A percentile compares a stretch with the other conserved stretches of the same genome.
Conservation (phyloP, 1,140 invertebrate species). For the Pomphorhynchus laevis region DNA sequence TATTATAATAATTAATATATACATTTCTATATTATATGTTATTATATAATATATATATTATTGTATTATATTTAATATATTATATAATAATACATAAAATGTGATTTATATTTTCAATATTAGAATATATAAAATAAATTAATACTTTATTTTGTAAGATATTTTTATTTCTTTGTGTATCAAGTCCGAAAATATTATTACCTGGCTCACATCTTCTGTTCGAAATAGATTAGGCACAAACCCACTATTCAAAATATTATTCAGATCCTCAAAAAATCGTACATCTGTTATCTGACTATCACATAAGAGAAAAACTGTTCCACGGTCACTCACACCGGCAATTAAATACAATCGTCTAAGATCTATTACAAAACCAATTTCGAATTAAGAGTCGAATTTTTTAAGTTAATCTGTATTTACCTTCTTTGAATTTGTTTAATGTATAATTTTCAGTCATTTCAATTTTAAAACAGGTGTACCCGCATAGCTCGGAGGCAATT, state of each 20-base stretch:
- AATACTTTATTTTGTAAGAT: too few relatives aligned
- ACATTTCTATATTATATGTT: too few relatives aligned
- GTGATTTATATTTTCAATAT: too few relatives aligned
- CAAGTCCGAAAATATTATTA: too few relatives aligned
- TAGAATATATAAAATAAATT: too few relatives aligned
- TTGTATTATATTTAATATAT: too few relatives aligned
- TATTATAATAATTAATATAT: too few relatives aligned
- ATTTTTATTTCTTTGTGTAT: too few relatives aligned
- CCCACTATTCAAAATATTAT: constrained; percentile 19
- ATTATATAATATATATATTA: too few relatives aligned
- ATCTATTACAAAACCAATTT: constrained; percentile 21
- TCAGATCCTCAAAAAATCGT: constrained; percentile 20
- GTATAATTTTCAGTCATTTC: constrained; percentile 37
- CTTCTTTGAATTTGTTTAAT: constrained; percentile 35
- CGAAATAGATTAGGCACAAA: constrained; percentile 22
- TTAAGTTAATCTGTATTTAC: constrained; percentile 10
- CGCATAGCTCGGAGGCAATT: constrained; percentile 26
- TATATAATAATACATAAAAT: too few relatives aligned
- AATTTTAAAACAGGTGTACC: constrained; percentile 36
- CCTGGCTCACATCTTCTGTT: too few relatives aligned
- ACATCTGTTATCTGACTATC: constrained; percentile 29
- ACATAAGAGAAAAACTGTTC: constrained; percentile 38
- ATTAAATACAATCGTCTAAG: constrained; percentile 34
- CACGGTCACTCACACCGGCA: constrained; percentile 34
- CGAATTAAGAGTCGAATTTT: constrained; percentile 2